A percentile compares a stretch with the other conserved stretches of the same genome.
These are phyloP conservation scores for Apocheima hispidaria DNA, from an alignment of 2,888 invertebrate genomes.

Conservation along the genomic window DNA sequence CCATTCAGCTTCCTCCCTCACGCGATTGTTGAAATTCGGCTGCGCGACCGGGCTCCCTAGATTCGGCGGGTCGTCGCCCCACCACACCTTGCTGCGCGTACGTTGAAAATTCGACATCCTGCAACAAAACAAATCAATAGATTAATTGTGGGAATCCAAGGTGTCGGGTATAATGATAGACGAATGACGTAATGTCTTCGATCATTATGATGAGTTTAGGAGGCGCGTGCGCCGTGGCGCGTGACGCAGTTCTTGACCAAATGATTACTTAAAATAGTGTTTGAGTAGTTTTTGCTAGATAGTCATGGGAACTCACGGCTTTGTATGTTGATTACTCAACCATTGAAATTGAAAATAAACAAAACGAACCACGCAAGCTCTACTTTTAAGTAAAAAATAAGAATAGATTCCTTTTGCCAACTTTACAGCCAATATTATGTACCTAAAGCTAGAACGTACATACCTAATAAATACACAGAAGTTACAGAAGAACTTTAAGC, in stretches of 20 bases:
- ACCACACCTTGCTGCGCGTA: conserved; percentile 89
- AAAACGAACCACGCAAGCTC: no score
- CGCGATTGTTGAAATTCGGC: conserved; percentile 66
- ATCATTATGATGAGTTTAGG: conserved; percentile 70
- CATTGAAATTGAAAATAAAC: conserved; percentile 44
- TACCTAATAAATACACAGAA: conserved; percentile 13
- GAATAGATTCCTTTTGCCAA: neutral
- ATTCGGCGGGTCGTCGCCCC: conserved; percentile 84
- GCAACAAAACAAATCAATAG: conserved; percentile 67
- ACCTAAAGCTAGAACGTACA: conserved; percentile 4
- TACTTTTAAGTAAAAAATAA: neutral
- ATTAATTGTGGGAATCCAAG: conserved; percentile 75
- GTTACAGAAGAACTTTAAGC: conserved; percentile 17
- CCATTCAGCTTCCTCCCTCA: conserved; percentile 75
- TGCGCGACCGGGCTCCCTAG: conserved; percentile 76
- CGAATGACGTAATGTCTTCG: conserved; percentile 77
- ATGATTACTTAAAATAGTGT: conserved; percentile 52
- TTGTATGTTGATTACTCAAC: conserved; percentile 55
- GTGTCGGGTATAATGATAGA: conserved; percentile 72
- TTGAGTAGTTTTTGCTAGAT: conserved; percentile 62
- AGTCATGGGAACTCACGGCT: conserved; percentile 67
- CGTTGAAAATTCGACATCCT: conserved; percentile 89
- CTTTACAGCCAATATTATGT: conserved; percentile 19
- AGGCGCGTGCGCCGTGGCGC: conserved; percentile 68
- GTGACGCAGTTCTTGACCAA: conserved; percentile 67